These are phyloP conservation scores for Threskiornis aethiopicus DNA, from an alignment of 2,797 vertebrate genomes.

Conservation along the genomic window DNA sequence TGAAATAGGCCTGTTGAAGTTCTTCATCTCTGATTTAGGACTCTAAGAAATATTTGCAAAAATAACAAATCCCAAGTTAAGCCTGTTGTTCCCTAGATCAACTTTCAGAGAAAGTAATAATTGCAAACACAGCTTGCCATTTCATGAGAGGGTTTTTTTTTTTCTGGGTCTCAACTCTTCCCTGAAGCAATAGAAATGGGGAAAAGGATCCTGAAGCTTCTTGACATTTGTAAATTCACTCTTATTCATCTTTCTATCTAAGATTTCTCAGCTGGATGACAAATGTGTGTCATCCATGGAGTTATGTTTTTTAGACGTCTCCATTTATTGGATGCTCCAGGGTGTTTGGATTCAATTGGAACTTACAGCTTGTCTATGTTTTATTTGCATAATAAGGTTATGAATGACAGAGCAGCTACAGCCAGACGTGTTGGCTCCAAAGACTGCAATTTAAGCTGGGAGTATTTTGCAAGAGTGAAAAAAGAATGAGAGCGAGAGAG, in stretches of 20 bases:
- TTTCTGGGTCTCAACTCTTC: conserved; percentile 21
- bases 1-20: background rate
- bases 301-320: conserved; percentile 51
- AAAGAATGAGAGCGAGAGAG: background rate
- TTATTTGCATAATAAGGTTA: conserved; percentile 79
- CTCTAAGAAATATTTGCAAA: background rate
- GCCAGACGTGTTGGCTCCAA: conserved; percentile 79
- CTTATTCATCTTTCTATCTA: conserved; percentile 25
- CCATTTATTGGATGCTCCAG: conserved; percentile 62
- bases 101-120: background rate
- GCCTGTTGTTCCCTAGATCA: background rate
- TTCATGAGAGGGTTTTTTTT: background rate
- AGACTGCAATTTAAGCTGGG: conserved; percentile 76
- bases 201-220: conserved; percentile 23
- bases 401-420: conserved; percentile 76
- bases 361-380: conserved; percentile 74
- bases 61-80: background rate
- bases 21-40: background rate
- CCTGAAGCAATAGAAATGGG: conserved; percentile 28
- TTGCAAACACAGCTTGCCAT: conserved; percentile 9
- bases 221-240: conserved; percentile 53
- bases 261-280: conserved; percentile 62
- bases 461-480: conserved; percentile 71
- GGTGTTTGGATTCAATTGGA: conserved; percentile 71
- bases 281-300: conserved; percentile 44